Evolutionary conservation across 30 jellyfish, hydroid and myxozoan species (phyloP).

Genomic region (Pseudorhiza aurosa): DNA sequence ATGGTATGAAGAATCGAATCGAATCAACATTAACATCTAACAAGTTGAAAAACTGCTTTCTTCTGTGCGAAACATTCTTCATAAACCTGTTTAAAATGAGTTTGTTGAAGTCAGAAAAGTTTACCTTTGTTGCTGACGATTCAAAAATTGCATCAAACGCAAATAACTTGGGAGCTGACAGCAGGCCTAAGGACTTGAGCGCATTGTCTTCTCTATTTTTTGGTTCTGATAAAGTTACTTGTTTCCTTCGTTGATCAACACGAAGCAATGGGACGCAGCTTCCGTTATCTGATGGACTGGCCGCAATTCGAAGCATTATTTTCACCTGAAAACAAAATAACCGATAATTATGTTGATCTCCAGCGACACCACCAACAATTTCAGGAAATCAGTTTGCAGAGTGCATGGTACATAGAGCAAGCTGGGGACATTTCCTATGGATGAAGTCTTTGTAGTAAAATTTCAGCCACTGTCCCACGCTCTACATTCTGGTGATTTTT

Average conservation of each 20-base stretch:
- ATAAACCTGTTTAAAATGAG: neutral
- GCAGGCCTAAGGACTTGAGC: constrained; percentile 31
- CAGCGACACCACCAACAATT: too few species aligned
- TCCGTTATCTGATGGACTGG: constrained; percentile 74
- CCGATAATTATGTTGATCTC: too few species aligned
- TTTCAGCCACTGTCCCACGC: too few species aligned
- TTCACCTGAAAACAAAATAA: constrained; percentile 65
- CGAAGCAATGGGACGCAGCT: constrained; percentile 58
- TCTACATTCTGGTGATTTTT: too few species aligned
- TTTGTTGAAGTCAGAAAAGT: too few species aligned
- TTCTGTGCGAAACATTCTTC: neutral
- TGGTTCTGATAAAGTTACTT: constrained; percentile 85
- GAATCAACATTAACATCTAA: too few species aligned
- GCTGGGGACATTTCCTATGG: too few species aligned
- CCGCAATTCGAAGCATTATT: constrained; percentile 89
- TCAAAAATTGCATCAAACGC: constrained; percentile 90
- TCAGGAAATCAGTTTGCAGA: too few species aligned
- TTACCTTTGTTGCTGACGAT: constrained; percentile 82
- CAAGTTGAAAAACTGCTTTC: too few species aligned
- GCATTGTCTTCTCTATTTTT: constrained; percentile 40
- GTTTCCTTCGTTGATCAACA: constrained; percentile 88
- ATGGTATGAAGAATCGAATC: too few species aligned
- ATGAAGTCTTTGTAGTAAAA: too few species aligned
- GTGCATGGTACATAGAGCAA: too few species aligned
- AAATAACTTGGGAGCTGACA: constrained; percentile 79